Base-by-base conservation (phyloP, 2,888 invertebrate species). In the Drosophila paramelanica region DNA sequence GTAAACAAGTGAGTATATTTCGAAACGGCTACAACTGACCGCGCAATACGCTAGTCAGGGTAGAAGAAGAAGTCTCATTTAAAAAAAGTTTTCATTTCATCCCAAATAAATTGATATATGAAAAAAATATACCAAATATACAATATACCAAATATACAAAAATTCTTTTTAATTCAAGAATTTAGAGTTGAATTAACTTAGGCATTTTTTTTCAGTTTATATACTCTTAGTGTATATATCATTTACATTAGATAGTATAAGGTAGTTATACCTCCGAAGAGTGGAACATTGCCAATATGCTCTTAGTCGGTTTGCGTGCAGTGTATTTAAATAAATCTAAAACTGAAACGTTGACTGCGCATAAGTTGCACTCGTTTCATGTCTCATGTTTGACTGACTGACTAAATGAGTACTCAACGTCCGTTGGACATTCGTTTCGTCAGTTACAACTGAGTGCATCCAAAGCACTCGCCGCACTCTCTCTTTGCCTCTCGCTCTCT, bases 391-490 rank as follows among this genome's bases (percentile, higher is more conserved):
- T 82, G 82, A 82, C 71, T 82, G 88, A 84, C 82, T 82, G 85
- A 69, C 75, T 84, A 87, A 82, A 82, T 82, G 82, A 87, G 53
- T 47, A 49, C 46, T 57, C 67, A 46, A 73, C 38, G 57, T 70
- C 64, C 70, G 52, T 60, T 42, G 17, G 57, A 61, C 53, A 47
- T 70, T 70, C 36, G 47, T 46, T 73, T 73, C 73, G 88, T 78
- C 88, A 87, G 82, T 87, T 81, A 87, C 88, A 83, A 85, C 62
- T 73, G 88, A 84, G 64, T 87, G 85, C 88, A 83, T 81, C 50
- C 60, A 71, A 72, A 64, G 64, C 75, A 72, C 10, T 47, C 39
- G 13, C 25, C n/a, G 36, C n/a, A n/a, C 64, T 11, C 42, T 38
- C 59, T 41, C 39, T 10, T 17, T 27, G 27, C 10, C 58, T 38